Conservation (phyloP, 2,888 invertebrate species). For the Coenonympha arcania region DNA sequence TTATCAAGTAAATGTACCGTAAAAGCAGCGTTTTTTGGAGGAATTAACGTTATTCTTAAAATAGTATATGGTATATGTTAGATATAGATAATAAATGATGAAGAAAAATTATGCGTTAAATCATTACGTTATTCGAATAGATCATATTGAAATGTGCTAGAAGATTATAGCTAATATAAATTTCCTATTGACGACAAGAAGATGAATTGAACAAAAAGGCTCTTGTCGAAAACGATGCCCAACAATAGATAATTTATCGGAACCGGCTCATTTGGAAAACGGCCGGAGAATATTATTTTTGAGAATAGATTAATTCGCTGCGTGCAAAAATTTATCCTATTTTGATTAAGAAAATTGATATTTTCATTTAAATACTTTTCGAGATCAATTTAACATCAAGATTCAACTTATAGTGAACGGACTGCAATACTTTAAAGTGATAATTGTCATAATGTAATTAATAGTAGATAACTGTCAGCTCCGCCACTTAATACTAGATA, state of each 20-base stretch:
- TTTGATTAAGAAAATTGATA: not conserved
- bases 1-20: not conserved
- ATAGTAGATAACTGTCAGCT: too few relatives aligned
- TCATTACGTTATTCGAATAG: conserved; percentile 65
- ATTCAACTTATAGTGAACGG: too few relatives aligned
- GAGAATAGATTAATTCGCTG: conserved; percentile 20
- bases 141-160: conserved; percentile 66
- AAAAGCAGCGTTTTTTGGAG: not conserved
- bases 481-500: too few relatives aligned
- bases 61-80: too few relatives aligned
- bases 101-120: too few relatives aligned
- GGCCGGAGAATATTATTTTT: conserved; percentile 38
- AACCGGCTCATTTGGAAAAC: conserved; percentile 53
- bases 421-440: too few relatives aligned
- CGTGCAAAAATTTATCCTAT: not conserved
- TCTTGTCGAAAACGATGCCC: conserved; percentile 62
- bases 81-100: too few relatives aligned
- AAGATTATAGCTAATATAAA: too few relatives aligned
- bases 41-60: too few relatives aligned
- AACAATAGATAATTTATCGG: conserved; percentile 72
- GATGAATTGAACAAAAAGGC: conserved; percentile 72
- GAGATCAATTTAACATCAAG: too few relatives aligned
- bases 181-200: conserved; percentile 69
- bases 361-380: not conserved
- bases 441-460: too few relatives aligned